phyloP scores from a whole-genome alignment of 2,113 vertebrate species.

The Gnathonemus echidnorhynchus region DNA sequence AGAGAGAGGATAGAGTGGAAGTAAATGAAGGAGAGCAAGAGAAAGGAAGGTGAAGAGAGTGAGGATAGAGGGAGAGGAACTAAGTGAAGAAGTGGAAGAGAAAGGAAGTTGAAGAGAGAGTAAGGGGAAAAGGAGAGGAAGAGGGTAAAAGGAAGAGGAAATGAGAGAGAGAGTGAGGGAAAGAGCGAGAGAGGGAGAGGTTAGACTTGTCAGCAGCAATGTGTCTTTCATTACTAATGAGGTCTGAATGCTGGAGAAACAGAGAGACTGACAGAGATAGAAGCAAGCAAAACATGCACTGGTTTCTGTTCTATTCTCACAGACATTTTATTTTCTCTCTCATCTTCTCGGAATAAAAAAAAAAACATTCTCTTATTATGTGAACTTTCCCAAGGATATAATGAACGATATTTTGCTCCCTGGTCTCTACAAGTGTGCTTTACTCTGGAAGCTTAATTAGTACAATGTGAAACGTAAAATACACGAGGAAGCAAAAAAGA shows the following conservation, averaged over 20 bases:
- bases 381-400: not conserved
- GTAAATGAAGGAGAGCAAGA: not conserved
- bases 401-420: not conserved
- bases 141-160: not conserved
- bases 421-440: not conserved
- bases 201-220: slow-evolving; percentile 50
- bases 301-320: slow-evolving; percentile 41
- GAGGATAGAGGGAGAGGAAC: not conserved
- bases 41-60: not conserved
- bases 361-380: not conserved
- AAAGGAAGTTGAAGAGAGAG: not conserved
- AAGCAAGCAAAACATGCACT: slow-evolving; percentile 52
- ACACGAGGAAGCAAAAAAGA: not conserved
- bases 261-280: slow-evolving; percentile 51
- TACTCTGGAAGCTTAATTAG: not conserved
- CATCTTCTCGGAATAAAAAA: not conserved
- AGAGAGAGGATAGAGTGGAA: not conserved
- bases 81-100: not conserved
- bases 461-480: not conserved
- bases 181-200: slow-evolving; percentile 31
- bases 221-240: slow-evolving; percentile 66
- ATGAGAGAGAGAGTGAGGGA: not conserved
- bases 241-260: slow-evolving; percentile 56
- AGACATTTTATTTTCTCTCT: slow-evolving; percentile 5
- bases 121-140: not conserved